These are phyloP conservation scores for Drosophila anceps DNA, from an alignment of 2,888 invertebrate species.

Conservation along the genomic window DNA sequence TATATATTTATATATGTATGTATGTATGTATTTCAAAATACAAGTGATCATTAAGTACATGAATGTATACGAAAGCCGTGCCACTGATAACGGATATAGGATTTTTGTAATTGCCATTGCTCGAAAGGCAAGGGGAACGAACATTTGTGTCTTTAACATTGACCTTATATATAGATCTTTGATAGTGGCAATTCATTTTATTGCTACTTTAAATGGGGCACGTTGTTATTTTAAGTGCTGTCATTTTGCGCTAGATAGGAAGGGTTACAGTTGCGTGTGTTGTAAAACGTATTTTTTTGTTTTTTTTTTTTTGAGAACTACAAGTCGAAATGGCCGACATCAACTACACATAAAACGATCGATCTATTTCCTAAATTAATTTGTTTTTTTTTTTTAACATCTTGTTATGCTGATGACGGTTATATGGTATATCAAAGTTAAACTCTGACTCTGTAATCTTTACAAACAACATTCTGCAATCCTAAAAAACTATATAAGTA, in stretches of 20 bases:
- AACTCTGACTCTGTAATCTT: no score
- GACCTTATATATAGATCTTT: constrained; percentile 1
- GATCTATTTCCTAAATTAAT: not conserved
- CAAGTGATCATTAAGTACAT: constrained; percentile 9
- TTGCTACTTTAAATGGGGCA: constrained; percentile 1
- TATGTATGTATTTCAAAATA: not conserved
- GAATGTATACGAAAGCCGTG: not conserved
- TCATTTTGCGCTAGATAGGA: not conserved
- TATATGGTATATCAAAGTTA: no score
- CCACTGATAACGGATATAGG: constrained; percentile 9
- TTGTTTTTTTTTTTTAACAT: not conserved
- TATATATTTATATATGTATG: not conserved
- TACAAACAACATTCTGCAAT: no score
- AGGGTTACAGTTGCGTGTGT: not conserved
- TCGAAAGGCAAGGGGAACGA: not conserved
- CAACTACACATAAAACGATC: not conserved
- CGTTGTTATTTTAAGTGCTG: constrained; percentile 4
- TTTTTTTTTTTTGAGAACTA: not conserved
- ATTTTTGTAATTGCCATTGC: not conserved
- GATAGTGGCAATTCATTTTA: constrained; percentile 1
- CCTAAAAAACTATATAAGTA: no score
- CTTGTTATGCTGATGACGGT: not conserved
- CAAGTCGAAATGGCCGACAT: not conserved
- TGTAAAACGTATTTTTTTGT: no score
- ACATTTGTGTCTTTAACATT: not conserved